Conservation (phyloP, 2,113 vertebrate species). For the Syrrhaptes paradoxus region DNA sequence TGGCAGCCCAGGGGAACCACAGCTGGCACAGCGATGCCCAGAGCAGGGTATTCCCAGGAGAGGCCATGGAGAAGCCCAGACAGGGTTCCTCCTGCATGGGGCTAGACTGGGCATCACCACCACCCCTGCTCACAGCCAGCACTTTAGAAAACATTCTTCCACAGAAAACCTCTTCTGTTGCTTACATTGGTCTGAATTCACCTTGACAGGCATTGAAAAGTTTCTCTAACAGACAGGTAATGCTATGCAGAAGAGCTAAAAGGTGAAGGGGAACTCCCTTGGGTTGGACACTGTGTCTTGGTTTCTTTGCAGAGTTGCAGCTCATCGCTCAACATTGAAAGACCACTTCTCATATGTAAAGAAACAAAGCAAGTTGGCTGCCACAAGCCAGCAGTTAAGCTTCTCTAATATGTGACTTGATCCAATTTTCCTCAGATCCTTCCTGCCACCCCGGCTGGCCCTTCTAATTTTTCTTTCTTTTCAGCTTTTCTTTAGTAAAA, state of each 20-base stretch:
- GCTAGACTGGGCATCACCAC: background rate
- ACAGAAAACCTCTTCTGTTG: background rate
- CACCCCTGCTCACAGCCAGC: background rate
- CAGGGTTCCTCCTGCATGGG: fast-evolving
- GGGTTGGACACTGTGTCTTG: background rate
- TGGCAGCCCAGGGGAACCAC: background rate
- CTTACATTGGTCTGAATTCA: background rate
- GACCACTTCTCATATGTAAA: background rate
- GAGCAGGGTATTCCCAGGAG: background rate
- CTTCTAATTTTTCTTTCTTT: background rate
- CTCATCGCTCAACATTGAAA: background rate
- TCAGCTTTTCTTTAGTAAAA: background rate
- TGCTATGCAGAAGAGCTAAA: background rate
- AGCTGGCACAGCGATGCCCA: background rate
- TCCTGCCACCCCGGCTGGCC: background rate
- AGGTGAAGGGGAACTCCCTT: background rate
- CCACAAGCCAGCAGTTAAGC: background rate
- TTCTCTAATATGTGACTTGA: background rate
- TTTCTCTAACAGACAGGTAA: background rate
- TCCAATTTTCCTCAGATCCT: background rate
- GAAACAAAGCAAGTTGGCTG: background rate
- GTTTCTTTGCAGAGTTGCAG: background rate
- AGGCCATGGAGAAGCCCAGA: background rate
- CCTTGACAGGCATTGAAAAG: background rate
- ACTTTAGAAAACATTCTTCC: background rate